Evolutionary conservation across 2,888 invertebrate species (phyloP), one percentile per base, ranked within the genome.

Genomic region (Phasia obesa): DNA sequence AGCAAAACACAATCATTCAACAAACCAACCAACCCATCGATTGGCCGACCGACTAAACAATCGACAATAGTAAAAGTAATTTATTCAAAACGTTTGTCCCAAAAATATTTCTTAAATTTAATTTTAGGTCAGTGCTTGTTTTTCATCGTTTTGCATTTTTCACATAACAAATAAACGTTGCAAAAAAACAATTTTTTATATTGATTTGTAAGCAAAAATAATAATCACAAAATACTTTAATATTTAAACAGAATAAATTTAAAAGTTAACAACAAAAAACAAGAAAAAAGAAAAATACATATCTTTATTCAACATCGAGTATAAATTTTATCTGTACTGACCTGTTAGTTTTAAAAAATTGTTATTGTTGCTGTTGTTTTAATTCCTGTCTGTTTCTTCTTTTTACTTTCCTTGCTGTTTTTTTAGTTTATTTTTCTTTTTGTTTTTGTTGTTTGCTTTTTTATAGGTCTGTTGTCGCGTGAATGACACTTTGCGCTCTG

Each of bases 401-500:
- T 60, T 44, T 74, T 65, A 57, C 49, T 57, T 60, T 44, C 7
- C 23, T 19, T 49, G 3, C 13, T 38, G 47, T 21, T 51, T 69
- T 49, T 60, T n/a, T 51, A 35, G 5, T 62, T 47, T n/a, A 17
- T 49, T 17, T 44, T 35, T 47, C 13, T 57, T 31, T 27, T 73
- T 60, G 25, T 19, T 62, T 38, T 62, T 69, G 17, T 23, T 53
- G 13, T 49, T 23, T 49, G 75, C 49, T 73, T 74, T 64, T 70
- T 79, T 74, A 60, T 79, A 76, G 65, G 79, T 76, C 79, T 83
- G 74, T 73, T 76, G 80, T 84, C 81, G 81, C 84, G 81, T 84
- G 84, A 81, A 77, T 81, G 80, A 84, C 77, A 80, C 79, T 83
- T 80, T 80, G 75, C 76, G 69, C 76, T 80, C 64, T 79, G 70